These are phyloP conservation scores for Notothenia rossii DNA, from an alignment of 2,113 vertebrate genomes.

Conservation along the genomic window DNA sequence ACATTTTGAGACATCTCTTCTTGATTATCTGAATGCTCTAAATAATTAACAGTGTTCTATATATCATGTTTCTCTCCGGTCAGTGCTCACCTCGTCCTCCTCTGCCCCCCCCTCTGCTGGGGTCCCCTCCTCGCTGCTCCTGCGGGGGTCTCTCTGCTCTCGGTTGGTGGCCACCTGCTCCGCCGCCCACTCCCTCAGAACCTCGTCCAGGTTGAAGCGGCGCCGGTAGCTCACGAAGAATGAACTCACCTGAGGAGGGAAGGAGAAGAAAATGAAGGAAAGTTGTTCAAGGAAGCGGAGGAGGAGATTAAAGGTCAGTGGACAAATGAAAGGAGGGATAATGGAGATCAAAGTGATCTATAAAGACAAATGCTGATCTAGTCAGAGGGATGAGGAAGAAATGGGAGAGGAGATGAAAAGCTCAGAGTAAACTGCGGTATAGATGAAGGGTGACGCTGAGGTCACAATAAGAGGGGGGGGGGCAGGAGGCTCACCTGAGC, in stretches of 20 bases:
- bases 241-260: slow-evolving; percentile 86
- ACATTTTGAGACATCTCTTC: background rate
- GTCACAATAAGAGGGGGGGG: slow-evolving; percentile 14
- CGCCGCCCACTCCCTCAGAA: slow-evolving; percentile 92
- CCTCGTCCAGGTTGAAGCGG: slow-evolving; percentile 92
- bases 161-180: slow-evolving; percentile 85
- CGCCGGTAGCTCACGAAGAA: slow-evolving; percentile 94
- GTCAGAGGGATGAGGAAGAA: background rate
- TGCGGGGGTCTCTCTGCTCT: slow-evolving; percentile 69
- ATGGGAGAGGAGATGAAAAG: slow-evolving; percentile 27
- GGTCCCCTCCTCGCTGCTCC: slow-evolving; percentile 71
- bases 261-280: background rate
- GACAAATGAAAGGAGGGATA: slow-evolving; percentile 10
- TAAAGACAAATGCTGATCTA: background rate
- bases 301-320: background rate
- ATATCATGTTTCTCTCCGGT: no score
- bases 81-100: slow-evolving; percentile 84
- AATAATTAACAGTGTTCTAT: background rate
- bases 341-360: slow-evolving; percentile 30
- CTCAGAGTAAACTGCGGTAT: slow-evolving; percentile 2
- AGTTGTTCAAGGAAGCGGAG: slow-evolving; percentile 26
- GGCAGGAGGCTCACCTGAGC: slow-evolving; percentile 85
- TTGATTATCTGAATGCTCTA: background rate
- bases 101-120: slow-evolving; percentile 76
- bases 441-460: background rate